Evolutionary conservation across 2,888 invertebrate species (phyloP).

Genomic region (Onchidella celtica): DNA sequence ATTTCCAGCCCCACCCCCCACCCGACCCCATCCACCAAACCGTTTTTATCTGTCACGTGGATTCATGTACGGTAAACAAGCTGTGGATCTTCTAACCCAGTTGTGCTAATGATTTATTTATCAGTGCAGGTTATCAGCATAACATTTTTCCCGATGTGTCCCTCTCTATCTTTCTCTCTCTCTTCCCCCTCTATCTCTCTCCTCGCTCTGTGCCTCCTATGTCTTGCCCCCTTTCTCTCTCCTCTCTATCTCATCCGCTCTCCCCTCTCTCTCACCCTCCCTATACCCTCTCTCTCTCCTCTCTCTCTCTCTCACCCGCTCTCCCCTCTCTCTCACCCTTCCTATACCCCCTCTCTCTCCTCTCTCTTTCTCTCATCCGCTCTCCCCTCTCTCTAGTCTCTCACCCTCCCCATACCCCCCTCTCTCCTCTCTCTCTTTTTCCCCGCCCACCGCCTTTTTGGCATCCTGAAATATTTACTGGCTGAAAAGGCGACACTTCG

Average conservation of each 20-base stretch:
- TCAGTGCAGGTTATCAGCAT: too few relatives aligned
- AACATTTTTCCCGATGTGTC: background rate
- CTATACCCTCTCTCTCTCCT: background rate
- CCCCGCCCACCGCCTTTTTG: too few relatives aligned
- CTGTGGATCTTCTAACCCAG: too few relatives aligned
- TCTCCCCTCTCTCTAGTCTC: background rate
- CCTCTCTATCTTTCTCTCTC: background rate
- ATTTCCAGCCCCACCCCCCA: too few relatives aligned
- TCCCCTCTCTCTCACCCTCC: background rate
- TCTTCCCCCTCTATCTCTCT: background rate
- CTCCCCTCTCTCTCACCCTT: background rate
- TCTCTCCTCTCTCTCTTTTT: background rate
- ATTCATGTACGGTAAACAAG: too few relatives aligned
- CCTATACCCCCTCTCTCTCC: background rate
- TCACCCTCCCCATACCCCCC: too few relatives aligned
- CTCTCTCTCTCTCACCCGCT: background rate
- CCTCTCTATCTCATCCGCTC: slow-evolving; percentile 39
- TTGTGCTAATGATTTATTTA: too few relatives aligned
- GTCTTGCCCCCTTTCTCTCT: slow-evolving; percentile 28
- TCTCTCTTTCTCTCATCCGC: background rate
- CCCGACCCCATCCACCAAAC: too few relatives aligned
- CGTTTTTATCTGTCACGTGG: too few relatives aligned
- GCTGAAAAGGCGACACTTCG: too few relatives aligned
- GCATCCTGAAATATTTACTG: too few relatives aligned
- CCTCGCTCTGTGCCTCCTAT: background rate